These are phyloP conservation scores for Drosophila nigricruria DNA, from an alignment of 2,888 invertebrate genomes.

Conservation along the genomic window DNA sequence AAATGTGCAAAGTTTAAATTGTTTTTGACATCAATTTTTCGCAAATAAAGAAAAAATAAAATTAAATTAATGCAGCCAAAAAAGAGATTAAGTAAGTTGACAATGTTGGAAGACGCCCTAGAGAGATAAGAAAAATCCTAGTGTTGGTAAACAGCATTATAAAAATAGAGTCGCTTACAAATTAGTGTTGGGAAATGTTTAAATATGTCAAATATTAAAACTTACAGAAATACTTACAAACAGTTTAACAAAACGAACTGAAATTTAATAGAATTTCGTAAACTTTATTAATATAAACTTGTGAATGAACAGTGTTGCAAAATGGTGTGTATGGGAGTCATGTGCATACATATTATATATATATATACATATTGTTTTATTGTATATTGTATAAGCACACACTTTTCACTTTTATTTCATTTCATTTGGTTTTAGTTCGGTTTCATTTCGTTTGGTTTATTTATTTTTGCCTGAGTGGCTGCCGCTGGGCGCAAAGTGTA, in stretches of 20 bases:
- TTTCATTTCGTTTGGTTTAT: conserved; percentile 37
- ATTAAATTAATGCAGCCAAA: conserved; percentile 2
- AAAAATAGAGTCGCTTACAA: no score
- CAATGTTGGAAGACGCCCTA: background rate
- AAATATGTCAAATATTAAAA: background rate
- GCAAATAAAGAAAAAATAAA: conserved; percentile 24
- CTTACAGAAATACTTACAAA: no score
- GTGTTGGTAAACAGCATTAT: background rate
- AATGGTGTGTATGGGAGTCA: background rate
- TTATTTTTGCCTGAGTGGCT: conserved; percentile 44
- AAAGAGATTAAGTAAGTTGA: conserved; percentile 24
- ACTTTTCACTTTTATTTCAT: conserved; percentile 40
- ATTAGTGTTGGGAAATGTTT: background rate
- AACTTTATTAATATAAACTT: conserved; percentile 1
- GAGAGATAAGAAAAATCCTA: background rate
- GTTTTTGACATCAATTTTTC: conserved; percentile 74
- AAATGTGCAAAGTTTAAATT: conserved; percentile 83
- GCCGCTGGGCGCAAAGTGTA: conserved; percentile 60
- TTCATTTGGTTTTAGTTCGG: conserved; percentile 34
- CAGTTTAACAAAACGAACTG: background rate
- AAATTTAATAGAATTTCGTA: background rate
- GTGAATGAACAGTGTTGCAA: conserved; percentile 8
- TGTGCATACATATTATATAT: background rate
- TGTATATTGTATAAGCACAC: conserved; percentile 45
- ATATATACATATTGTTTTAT: conserved; percentile 33